These are phyloP conservation scores for Argyrosomus regius DNA, from an alignment of 2,797 vertebrate genomes.

Conservation along the genomic window DNA sequence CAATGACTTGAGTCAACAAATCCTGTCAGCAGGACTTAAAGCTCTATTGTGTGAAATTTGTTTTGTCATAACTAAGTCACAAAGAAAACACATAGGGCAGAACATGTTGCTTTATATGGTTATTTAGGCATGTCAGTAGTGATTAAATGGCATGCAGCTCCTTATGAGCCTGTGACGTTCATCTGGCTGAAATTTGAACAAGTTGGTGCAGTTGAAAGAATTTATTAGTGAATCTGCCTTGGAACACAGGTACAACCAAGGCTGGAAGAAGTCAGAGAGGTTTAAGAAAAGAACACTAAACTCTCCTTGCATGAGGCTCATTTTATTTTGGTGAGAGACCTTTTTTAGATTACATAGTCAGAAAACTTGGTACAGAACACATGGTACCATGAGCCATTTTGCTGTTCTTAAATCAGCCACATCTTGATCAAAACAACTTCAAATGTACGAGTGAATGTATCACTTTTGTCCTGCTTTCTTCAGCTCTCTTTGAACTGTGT, in stretches of 20 bases:
- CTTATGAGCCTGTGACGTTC: neutral
- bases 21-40: too few species aligned
- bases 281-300: neutral
- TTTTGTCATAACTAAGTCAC: neutral
- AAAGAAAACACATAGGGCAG: neutral
- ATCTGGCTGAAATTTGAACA: neutral
- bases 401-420: neutral
- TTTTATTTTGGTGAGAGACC: neutral
- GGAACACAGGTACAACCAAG: neutral
- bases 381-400: neutral
- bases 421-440: neutral
- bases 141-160: neutral
- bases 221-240: neutral
- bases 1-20: too few species aligned
- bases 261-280: neutral
- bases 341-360: neutral
- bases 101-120: neutral
- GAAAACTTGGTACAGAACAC: neutral
- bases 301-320: neutral
- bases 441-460: neutral
- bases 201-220: neutral
- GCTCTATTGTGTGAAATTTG: neutral
- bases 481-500: conserved; percentile 12
- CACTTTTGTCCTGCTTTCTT: neutral
- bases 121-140: neutral